Conservation (phyloP, 2,888 invertebrate species). For the Antheraea yamamai region DNA sequence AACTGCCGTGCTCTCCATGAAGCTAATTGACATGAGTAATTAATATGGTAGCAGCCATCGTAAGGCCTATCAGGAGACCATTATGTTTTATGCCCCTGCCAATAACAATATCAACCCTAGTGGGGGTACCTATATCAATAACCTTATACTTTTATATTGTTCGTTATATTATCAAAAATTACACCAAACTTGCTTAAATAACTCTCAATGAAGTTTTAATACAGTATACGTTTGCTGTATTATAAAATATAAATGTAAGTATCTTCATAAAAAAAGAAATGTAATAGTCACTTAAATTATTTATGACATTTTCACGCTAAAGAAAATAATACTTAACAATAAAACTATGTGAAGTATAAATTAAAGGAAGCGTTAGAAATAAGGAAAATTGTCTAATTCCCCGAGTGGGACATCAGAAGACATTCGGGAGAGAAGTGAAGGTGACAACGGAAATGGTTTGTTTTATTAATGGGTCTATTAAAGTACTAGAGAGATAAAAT, state of each 20-base stretch:
- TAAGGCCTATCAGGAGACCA: no score
- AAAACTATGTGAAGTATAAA: background rate
- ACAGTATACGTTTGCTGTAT: background rate
- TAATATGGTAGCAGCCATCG: no score
- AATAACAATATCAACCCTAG: no score
- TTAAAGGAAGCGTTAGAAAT: background rate
- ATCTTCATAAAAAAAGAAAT: background rate
- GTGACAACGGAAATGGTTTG: constrained; percentile 5
- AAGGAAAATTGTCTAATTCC: constrained; percentile 12
- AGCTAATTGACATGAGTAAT: no score
- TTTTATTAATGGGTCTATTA: constrained; percentile 2
- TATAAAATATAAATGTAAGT: background rate
- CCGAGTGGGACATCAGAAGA: background rate
- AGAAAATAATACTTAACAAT: background rate
- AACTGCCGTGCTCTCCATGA: no score
- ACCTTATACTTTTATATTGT: no score
- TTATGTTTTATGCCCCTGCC: no score
- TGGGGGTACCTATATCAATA: no score
- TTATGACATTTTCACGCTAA: constrained; percentile 4
- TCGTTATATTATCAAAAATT: no score
- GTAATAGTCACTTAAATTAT: background rate
- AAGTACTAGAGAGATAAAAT: background rate
- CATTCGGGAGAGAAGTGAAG: background rate
- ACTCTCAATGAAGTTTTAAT: background rate
- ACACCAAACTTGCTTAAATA: background rate